Evolutionary conservation across 2,113 vertebrate genomes (phyloP), one percentile per base, ranked within the genome.

Genomic region (Litocranius walleri): DNA sequence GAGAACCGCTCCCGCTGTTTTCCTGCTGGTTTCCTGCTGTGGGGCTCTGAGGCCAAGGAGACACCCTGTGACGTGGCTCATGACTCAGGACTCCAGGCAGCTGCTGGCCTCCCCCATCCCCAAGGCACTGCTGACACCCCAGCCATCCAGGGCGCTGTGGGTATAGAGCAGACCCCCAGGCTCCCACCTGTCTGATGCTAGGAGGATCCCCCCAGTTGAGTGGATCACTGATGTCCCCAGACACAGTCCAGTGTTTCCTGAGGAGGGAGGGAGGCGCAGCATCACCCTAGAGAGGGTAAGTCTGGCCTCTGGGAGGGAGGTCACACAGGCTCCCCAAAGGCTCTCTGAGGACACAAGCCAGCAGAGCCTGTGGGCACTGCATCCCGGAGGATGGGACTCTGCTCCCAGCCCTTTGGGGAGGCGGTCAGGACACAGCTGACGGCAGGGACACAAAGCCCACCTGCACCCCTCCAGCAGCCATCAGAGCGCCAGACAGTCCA

Each of bases 251-350:
- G 17, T 4, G 52, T 50, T 23, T 62, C 45, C 30, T 13, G 48
- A 36, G 36, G 14, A 2, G 2, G n/a, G 19, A 23, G 50, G 3
- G 21, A 7, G n/a, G 30, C 1, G 7, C 59, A 12, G 23, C 14
- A 29, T 2, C 16, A 45, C 2, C 23, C 48, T 1, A 40, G 25
- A n/a, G 15, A 40, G 27, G 78, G n/a, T 6, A 67, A 21, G 21
- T 80, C 43, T 54, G 13, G 50, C 25, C 48, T 67, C 36, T 7
- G 29, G 21, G 27, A 29, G 59, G 25, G 12, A 45, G 6, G 71
- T 25, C 8, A 0, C 3, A 2, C 5, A 10, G 30, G 52, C 48
- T 17, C 27, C 14, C 29, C 67, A 36, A 1, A 23, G 61, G 30
- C 30, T 62, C 30, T 33, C 30, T 64, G 61, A 43, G 52, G 19